phyloP scores from a whole-genome alignment of 2,113 vertebrate genomes.

The Nannospalax galili region DNA sequence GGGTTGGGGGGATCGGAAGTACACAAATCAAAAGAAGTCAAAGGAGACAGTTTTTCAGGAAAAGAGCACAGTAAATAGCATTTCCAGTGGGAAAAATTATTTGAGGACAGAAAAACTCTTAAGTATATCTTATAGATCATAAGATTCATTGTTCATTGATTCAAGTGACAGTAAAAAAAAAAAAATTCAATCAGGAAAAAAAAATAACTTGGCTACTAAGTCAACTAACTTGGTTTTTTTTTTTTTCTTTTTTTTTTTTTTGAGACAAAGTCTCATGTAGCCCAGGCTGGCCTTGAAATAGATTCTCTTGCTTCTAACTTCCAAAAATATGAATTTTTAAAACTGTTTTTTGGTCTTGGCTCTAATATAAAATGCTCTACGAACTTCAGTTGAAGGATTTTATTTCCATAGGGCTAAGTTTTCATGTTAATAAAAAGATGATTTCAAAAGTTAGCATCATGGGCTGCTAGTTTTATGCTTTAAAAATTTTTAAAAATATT shows the following conservation, averaged over 20 bases:
- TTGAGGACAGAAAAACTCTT: background rate
- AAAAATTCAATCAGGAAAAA: constrained; percentile 12
- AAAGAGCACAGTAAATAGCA: background rate
- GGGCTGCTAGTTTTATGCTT: background rate
- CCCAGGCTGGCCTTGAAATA: too few relatives aligned
- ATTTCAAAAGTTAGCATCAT: constrained; percentile 30
- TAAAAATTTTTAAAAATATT: background rate
- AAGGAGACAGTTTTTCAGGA: background rate
- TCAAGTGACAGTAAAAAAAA: background rate
- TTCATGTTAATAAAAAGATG: constrained; percentile 3
- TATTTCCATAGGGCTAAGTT: background rate
- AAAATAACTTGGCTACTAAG: background rate
- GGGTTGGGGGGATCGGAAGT: background rate
- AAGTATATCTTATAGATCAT: too few relatives aligned
- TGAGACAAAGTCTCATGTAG: too few relatives aligned
- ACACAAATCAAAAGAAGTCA: background rate
- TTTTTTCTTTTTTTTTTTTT: too few relatives aligned
- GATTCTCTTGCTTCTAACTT: background rate
- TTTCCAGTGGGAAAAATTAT: background rate
- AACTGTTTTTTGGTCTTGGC: background rate
- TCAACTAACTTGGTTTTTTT: too few relatives aligned
- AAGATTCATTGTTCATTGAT: too few relatives aligned
- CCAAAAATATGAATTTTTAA: constrained; percentile 33
- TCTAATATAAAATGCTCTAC: background rate
- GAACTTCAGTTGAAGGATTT: constrained; percentile 1